Percentiles rank a stretch among this genome's conserved stretches.
Evolutionary conservation across 2,888 invertebrate genomes (phyloP).

Genomic region (Venustoraphidia nigricollis): DNA sequence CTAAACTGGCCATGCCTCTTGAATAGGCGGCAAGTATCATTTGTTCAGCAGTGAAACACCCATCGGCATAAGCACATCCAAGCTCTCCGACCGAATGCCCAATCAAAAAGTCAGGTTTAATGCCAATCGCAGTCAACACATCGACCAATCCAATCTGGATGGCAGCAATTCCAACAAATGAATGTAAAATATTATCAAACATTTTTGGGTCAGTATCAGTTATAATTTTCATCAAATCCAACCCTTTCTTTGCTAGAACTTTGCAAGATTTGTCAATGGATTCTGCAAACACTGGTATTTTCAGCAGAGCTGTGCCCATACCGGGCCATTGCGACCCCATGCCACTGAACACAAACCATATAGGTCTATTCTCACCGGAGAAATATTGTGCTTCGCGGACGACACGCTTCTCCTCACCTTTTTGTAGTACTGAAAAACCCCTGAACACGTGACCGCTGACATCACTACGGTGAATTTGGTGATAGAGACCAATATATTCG

Average conservation of each 20-base stretch:
- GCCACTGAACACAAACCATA: slow-evolving; percentile 58
- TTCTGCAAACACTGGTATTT: slow-evolving; percentile 45
- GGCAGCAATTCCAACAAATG: slow-evolving; percentile 60
- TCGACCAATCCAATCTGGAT: slow-evolving; percentile 36
- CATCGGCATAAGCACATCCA: slow-evolving; percentile 83
- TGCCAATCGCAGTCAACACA: slow-evolving; percentile 31
- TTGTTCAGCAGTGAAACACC: slow-evolving; percentile 67
- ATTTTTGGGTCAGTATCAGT: slow-evolving; percentile 42
- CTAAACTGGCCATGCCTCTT: slow-evolving; percentile 51
- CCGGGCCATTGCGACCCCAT: slow-evolving; percentile 63
- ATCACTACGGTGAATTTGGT: slow-evolving; percentile 31
- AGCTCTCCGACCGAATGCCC: slow-evolving; percentile 82
- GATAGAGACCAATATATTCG: slow-evolving; percentile 42
- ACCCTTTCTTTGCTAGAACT: slow-evolving; percentile 42
- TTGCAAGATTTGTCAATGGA: slow-evolving; percentile 45
- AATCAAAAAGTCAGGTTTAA: slow-evolving; percentile 15
- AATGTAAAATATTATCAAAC: slow-evolving; percentile 51
- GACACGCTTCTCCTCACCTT: slow-evolving; percentile 19
- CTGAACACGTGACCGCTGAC: slow-evolving; percentile 42
- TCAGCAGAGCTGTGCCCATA: slow-evolving; percentile 51
- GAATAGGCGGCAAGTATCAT: slow-evolving; percentile 65
- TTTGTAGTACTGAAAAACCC: slow-evolving; percentile 37
- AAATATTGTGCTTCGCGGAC: slow-evolving; percentile 40
- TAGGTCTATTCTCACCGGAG: slow-evolving; percentile 41
- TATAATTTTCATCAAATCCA: slow-evolving; percentile 47